Percentiles rank a stretch among this genome's conserved stretches.
Conservation (phyloP, 2,888 invertebrate species). For the Aporophyla nigra region DNA sequence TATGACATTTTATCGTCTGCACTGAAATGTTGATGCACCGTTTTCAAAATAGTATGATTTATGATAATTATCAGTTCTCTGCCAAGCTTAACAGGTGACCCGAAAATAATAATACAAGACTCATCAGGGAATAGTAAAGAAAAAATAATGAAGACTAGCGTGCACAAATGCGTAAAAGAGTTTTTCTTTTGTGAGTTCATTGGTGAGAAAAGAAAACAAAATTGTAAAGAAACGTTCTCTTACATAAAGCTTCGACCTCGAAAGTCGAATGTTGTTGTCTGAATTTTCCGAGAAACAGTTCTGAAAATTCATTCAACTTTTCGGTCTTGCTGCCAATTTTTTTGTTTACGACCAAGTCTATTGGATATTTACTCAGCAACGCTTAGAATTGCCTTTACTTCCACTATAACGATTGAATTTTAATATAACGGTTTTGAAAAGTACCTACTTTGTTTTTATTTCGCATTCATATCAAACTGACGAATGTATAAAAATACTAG, state of each 20-base stretch:
- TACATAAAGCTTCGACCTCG: conserved; percentile 34
- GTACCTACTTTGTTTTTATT: conserved; percentile 23
- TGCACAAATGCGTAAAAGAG: background rate
- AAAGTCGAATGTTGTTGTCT: conserved; percentile 22
- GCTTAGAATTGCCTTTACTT: conserved; percentile 28
- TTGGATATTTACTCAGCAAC: conserved; percentile 28
- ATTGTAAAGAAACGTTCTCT: conserved; percentile 29
- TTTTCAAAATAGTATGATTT: conserved; percentile 18
- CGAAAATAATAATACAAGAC: background rate
- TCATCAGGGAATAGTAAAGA: background rate
- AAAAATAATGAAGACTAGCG: conserved; percentile 2
- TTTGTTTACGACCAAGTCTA: conserved; percentile 56
- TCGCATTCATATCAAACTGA: conserved; percentile 29
- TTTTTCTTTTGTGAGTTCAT: conserved; percentile 19
- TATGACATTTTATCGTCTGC: conserved; percentile 19
- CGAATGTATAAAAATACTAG: conserved; percentile 32
- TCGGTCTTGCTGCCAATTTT: conserved; percentile 55
- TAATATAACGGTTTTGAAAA: conserved; percentile 8
- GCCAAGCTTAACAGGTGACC: background rate
- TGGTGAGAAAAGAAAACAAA: conserved; percentile 11
- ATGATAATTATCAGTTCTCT: background rate
- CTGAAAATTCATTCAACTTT: conserved; percentile 45
- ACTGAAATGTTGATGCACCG: background rate
- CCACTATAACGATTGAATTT: background rate
- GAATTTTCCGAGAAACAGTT: conserved; percentile 25